Evolutionary conservation across 2,797 vertebrate genomes (phyloP), one percentile per base, ranked within the genome.

Genomic region (Lindbergichthys nudifrons): DNA sequence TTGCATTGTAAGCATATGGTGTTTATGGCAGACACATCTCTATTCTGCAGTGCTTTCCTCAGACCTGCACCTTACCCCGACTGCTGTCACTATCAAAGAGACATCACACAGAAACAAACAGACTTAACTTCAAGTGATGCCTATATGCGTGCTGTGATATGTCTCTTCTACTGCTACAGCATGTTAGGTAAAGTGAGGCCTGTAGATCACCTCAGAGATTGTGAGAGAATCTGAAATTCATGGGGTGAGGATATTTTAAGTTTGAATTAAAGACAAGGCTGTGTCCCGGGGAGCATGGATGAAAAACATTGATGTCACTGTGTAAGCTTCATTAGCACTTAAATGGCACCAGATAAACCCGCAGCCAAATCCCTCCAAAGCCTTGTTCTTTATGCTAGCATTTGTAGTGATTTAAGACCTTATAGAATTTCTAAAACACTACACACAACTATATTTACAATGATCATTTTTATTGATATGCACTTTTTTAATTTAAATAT

Each of bases 401-500:
- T 93, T 81, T 79, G 84, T 87, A 90, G 83, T 86, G 81, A 92
- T 87, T 91, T 87, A 86, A 94, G 88, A 89, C 88, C 81, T 88
- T 87, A 84, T 84, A 84, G 82, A 83, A 87, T 84, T 86, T 88
- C 88, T 91, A 91, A 87, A 87, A 92, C 88, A 92, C 90, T 91
- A 93, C 86, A 87, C 86, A 91, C 86, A 82, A 91, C 83, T 79
- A 84, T 94, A 93, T 94, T 91, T 91, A 94, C 93, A 93, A 85
- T 87, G 83, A 86, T 89, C 77, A 53, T 87, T 85, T 54, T 79
- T 79, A 56, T 89, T 89, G 91, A 93, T 93, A 91, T 88, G 87
- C 88, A 90, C 83, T 81, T 82, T 75, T 77, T 75, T 57, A 81
- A 88, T 92, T 94, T 92, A 93, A 93, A 95, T 93, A 92, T 91